Base-by-base conservation (phyloP, 2,113 vertebrate genomes). In the Rhabdomys dilectus region DNA sequence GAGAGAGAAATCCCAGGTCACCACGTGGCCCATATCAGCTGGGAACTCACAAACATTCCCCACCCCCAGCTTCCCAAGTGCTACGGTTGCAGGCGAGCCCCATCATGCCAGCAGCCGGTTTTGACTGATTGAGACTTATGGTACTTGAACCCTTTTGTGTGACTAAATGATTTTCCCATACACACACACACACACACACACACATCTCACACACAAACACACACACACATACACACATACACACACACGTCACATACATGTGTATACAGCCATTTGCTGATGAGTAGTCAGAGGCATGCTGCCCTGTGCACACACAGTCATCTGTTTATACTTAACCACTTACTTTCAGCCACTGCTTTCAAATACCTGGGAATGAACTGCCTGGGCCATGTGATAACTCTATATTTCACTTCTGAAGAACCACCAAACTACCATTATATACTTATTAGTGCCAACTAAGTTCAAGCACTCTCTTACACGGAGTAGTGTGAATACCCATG, bases 401-500 rank as follows among this genome's bases (percentile, higher is more conserved):
- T 87, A 36, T 3, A 42, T 77, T 53, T 73, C 91, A 66, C 58
- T 77, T 64, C 51, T 84, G 16, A 92, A 39, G 26, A 78, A 58
- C 8, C 2, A 3, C 12, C 22, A 60, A 76, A 86, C 15, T 68
- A 76, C 64, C 34, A 34, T 21, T 89, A 84, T 64, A 84, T 31
- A 62, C 81, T 62, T 84, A 4, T 1, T 36, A 31, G n/a, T 36
- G n/a, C 42, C 91, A 81, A 3, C 70, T 31, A 45, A 53, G 19
- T 5, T 58, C 13, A 75, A 56, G 36, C 3, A 13, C 51, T 78
- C 12, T 53, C 64, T 80, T 22, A 16, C 9, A 66, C 16, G 4
- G 48, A 4, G 19, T 34, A 12, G 1, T 24, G 0, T 48, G 10
- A 80, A 29, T 6, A 51, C 31, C 56, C 16, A 0, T 1, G 4